Evolutionary conservation across 2,797 vertebrate genomes (phyloP).

Genomic region (Danionella dracula): DNA sequence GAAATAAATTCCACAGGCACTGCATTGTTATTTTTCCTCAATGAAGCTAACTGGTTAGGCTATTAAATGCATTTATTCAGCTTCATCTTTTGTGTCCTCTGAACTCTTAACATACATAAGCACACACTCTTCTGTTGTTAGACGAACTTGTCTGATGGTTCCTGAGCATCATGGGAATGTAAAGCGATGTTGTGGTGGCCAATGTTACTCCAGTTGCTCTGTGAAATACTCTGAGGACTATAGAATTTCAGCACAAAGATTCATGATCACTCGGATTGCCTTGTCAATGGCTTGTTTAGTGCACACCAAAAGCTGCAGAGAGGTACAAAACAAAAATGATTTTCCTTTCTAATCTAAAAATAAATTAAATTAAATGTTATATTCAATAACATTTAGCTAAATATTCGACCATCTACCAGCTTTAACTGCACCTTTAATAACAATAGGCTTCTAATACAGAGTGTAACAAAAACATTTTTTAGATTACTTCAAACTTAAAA

Average conservation of each 20-base stretch:
- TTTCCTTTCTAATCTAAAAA: not conserved
- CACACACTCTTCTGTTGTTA: not conserved
- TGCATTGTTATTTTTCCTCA: too few relatives aligned
- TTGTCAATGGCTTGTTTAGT: too few relatives aligned
- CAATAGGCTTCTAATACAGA: too few relatives aligned
- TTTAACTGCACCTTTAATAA: too few relatives aligned
- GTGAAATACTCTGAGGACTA: slow-evolving; percentile 16
- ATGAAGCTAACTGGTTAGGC: too few relatives aligned
- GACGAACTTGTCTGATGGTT: not conserved
- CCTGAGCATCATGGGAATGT: slow-evolving; percentile 8
- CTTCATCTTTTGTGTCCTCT: not conserved
- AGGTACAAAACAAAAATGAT: not conserved
- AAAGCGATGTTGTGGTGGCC: slow-evolving; percentile 23
- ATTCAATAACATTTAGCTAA: not conserved
- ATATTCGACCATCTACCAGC: too few relatives aligned
- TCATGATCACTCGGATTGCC: slow-evolving; percentile 4
- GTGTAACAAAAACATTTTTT: too few relatives aligned
- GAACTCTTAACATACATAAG: not conserved
- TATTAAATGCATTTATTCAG: too few relatives aligned
- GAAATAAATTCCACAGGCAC: too few relatives aligned
- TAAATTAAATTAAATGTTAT: too few relatives aligned
- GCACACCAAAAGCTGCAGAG: too few relatives aligned
- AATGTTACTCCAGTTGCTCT: slow-evolving; percentile 7
- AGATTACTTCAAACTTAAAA: too few relatives aligned
- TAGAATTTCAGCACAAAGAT: slow-evolving; percentile 7